A percentile compares a stretch with the other conserved stretches of the same genome.
Evolutionary conservation across 2,113 vertebrate genomes (phyloP).

Genomic region (Neotragus moschatus): DNA sequence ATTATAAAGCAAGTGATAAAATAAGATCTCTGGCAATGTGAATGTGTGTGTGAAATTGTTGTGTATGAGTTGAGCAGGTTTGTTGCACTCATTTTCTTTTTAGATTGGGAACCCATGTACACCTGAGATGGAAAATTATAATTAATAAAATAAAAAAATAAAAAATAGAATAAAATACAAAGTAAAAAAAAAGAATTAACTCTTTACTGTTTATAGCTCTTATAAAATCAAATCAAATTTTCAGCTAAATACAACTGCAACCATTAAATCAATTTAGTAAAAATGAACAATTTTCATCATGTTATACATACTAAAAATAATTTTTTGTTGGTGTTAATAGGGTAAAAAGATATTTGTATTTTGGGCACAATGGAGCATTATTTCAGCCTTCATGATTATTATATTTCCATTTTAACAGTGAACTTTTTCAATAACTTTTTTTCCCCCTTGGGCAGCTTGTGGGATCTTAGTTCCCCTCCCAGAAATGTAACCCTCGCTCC

Average conservation of each 20-base stretch:
- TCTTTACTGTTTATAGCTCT: not conserved
- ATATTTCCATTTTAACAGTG: not conserved
- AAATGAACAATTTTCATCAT: not conserved
- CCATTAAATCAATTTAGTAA: not conserved
- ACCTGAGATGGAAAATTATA: too few relatives aligned
- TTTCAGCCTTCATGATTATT: not conserved
- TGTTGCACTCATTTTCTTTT: not conserved
- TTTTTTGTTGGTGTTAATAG: not conserved
- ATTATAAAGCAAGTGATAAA: conserved; percentile 44
- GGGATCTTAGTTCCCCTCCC: not conserved
- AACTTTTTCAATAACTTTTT: not conserved
- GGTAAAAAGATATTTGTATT: not conserved
- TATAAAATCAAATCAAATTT: not conserved
- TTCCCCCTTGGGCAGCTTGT: not conserved
- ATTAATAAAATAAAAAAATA: too few relatives aligned
- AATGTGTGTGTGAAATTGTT: not conserved
- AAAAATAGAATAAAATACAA: too few relatives aligned
- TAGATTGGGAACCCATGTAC: too few relatives aligned
- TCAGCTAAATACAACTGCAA: not conserved
- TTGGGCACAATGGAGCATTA: not conserved
- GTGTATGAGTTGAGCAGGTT: not conserved
- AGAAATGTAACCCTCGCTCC: not conserved
- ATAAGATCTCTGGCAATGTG: not conserved
- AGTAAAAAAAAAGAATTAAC: not conserved
- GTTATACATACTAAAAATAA: not conserved